Percentiles rank a stretch among this genome's conserved stretches.
These are phyloP conservation scores for Napeogenes sylphis DNA, from an alignment of 2,888 invertebrate species.

Conservation along the genomic window DNA sequence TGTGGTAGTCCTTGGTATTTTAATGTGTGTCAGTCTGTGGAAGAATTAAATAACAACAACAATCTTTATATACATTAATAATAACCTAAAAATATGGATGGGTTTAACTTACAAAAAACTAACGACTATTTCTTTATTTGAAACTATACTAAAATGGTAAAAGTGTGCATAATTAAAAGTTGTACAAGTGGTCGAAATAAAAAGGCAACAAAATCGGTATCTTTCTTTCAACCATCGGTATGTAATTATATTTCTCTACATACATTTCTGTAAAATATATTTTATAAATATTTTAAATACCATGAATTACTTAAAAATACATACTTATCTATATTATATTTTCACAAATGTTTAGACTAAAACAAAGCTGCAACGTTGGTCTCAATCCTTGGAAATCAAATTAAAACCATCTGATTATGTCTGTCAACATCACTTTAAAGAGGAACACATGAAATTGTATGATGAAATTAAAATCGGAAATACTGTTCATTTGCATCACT, in stretches of 20 bases:
- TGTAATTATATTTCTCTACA: constrained; percentile 7
- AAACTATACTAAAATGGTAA: constrained; percentile 7
- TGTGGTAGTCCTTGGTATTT: too few relatives aligned
- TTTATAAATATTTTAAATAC: too few relatives aligned
- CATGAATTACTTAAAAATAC: too few relatives aligned
- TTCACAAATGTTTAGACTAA: constrained; percentile 5
- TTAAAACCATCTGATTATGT: constrained; percentile 25
- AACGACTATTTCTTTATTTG: too few relatives aligned
- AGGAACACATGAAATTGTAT: constrained; percentile 25
- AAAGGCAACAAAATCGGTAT: constrained; percentile 7
- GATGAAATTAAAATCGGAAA: constrained; percentile 7
- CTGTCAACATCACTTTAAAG: constrained; percentile 27
- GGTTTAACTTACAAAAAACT: too few relatives aligned
- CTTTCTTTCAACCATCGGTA: constrained; percentile 16
- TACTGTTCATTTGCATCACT: constrained; percentile 7
- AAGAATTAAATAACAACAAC: too few relatives aligned
- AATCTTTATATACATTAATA: too few relatives aligned
- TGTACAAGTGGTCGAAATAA: constrained; percentile 15
- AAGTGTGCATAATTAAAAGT: constrained; percentile 13
- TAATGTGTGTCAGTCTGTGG: too few relatives aligned
- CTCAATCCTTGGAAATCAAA: constrained; percentile 16
- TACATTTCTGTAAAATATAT: too few relatives aligned
- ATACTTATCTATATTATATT: not conserved
- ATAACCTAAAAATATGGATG: too few relatives aligned
- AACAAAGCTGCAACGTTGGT: constrained; percentile 16